Evolutionary conservation across 2,113 vertebrate genomes (phyloP).

Genomic region (Nesoenas mayeri): DNA sequence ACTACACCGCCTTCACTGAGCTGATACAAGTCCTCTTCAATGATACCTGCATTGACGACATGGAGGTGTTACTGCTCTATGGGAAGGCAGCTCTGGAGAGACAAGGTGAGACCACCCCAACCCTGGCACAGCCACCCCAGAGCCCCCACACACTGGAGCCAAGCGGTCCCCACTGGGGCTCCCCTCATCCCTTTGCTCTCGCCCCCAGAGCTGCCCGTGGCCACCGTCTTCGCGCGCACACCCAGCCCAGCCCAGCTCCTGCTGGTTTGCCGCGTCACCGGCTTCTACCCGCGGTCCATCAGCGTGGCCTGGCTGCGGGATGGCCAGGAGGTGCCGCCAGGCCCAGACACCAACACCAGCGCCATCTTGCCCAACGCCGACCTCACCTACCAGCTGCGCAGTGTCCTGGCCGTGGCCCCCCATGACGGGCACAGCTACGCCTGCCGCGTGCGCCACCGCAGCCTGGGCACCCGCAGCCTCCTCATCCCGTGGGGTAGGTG

Average conservation of each 20-base stretch:
- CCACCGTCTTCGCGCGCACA: background rate
- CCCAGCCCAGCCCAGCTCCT: background rate
- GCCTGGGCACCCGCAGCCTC: background rate
- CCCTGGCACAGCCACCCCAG: background rate
- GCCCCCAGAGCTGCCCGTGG: fast-evolving
- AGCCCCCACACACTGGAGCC: too few species aligned
- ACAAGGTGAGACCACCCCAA: background rate
- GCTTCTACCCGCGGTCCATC: background rate
- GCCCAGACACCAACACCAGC: background rate
- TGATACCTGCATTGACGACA: background rate
- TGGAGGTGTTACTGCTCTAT: background rate
- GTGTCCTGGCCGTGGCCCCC: background rate
- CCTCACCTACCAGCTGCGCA: background rate
- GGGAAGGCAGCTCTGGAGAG: background rate
- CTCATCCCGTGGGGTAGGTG: background rate
- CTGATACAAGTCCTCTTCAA: too few species aligned
- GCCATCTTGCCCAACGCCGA: background rate
- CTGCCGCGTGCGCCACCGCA: background rate
- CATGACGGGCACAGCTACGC: background rate
- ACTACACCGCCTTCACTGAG: background rate
- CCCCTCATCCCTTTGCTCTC: background rate
- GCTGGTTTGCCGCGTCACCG: background rate
- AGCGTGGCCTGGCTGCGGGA: background rate
- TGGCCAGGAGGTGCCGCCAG: background rate
- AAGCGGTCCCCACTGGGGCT: background rate